phyloP scores from a whole-genome alignment of 1,140 invertebrate genomes.

The Chrysomallon squamiferum region DNA sequence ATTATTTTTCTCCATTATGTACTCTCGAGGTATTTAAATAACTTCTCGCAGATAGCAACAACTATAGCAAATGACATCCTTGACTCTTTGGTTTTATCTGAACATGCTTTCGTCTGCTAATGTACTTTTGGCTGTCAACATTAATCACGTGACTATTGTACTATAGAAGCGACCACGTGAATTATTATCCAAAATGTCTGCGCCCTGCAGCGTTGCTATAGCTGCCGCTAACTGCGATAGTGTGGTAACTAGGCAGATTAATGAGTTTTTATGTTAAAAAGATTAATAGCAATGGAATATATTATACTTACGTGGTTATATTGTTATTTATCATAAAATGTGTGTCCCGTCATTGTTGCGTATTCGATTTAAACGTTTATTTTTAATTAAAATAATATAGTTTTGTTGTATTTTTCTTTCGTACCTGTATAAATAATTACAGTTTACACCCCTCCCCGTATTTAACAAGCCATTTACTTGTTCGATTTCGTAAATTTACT shows the following conservation, averaged over 20 bases:
- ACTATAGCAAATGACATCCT: not conserved
- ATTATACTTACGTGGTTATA: too few species aligned
- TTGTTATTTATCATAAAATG: too few species aligned
- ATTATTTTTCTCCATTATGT: not conserved
- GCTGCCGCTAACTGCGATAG: conserved; percentile 39
- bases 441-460: too few species aligned
- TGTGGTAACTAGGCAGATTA: conserved; percentile 20
- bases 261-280: too few species aligned
- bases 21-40: not conserved
- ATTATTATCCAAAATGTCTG: conserved; percentile 22
- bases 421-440: too few species aligned
- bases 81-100: not conserved
- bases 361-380: too few species aligned
- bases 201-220: conserved; percentile 32
- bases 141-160: conserved; percentile 9
- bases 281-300: too few species aligned
- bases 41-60: not conserved
- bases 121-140: conserved; percentile 2
- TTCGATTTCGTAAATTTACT: too few species aligned
- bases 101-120: not conserved
- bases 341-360: too few species aligned
- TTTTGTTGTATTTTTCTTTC: too few species aligned
- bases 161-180: not conserved
- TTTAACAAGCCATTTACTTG: too few species aligned
- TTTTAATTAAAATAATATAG: too few species aligned